These are phyloP conservation scores for Magallana angulata DNA, from an alignment of 1,140 invertebrate genomes.

Conservation along the genomic window DNA sequence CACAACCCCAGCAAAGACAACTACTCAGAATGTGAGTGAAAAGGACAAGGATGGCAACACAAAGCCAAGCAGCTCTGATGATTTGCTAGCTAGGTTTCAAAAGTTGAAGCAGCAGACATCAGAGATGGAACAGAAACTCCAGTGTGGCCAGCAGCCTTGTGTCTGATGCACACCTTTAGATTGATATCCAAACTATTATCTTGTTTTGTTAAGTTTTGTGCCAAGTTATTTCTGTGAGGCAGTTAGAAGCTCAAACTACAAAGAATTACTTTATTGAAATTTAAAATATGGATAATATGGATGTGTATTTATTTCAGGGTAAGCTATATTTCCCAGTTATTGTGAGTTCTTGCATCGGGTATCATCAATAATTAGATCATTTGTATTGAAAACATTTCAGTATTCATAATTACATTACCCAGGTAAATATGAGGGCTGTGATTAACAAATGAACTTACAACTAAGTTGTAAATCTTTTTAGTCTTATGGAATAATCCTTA, in stretches of 20 bases:
- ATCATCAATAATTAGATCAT: too few relatives aligned
- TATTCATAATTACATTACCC: too few relatives aligned
- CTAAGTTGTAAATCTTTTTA: too few relatives aligned
- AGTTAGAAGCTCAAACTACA: background rate
- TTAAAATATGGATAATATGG: too few relatives aligned
- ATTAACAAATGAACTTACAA: too few relatives aligned
- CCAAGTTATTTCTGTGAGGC: background rate
- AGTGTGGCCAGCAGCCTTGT: background rate
- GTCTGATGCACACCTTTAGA: background rate
- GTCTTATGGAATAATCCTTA: too few relatives aligned
- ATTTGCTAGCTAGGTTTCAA: background rate
- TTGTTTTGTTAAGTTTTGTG: background rate
- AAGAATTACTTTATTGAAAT: background rate
- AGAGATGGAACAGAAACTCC: background rate
- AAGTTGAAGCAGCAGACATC: slow-evolving; percentile 1
- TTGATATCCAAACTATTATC: background rate
- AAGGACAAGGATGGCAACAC: background rate
- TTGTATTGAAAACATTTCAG: too few relatives aligned
- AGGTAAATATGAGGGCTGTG: too few relatives aligned
- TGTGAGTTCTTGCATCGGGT: too few relatives aligned
- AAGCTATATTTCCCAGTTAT: too few relatives aligned
- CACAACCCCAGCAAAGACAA: slow-evolving; percentile 8
- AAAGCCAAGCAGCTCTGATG: background rate
- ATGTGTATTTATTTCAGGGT: too few relatives aligned
- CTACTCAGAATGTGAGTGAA: background rate